Conservation (phyloP, 2,797 vertebrate genomes). For the Eulemur coronatus region DNA sequence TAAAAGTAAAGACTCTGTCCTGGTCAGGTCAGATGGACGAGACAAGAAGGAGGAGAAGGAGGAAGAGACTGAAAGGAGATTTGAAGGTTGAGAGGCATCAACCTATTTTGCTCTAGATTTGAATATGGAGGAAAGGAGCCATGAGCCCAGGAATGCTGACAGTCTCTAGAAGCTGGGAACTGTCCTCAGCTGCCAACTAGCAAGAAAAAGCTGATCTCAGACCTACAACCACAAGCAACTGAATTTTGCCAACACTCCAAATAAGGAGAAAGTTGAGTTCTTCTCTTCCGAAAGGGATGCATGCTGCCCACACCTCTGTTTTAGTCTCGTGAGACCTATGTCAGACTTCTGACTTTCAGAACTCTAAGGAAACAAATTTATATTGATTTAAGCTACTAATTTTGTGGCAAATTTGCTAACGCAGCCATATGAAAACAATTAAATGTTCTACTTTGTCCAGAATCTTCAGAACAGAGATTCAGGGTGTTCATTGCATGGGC, state of each 20-base stretch:
- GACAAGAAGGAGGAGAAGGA: not conserved
- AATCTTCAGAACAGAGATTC: not conserved
- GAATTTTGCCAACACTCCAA: not conserved
- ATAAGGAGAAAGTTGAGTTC: not conserved
- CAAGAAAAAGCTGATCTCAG: not conserved
- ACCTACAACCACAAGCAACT: not conserved
- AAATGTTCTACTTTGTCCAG: not conserved
- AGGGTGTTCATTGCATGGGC: not conserved
- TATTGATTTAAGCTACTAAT: not conserved
- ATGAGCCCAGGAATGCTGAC: not conserved
- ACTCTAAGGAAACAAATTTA: not conserved
- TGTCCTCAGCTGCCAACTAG: not conserved
- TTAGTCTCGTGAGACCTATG: not conserved
- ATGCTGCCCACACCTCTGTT: not conserved
- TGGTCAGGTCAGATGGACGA: not conserved
- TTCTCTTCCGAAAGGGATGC: not conserved
- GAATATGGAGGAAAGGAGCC: not conserved
- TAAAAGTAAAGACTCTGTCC: not conserved
- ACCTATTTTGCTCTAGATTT: not conserved
- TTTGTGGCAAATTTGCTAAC: not conserved
- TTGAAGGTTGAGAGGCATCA: not conserved
- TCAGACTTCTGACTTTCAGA: not conserved
- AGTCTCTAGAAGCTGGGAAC: not conserved
- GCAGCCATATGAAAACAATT: not conserved
- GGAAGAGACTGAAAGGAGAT: not conserved